phyloP scores from a whole-genome alignment of 2,797 vertebrate genomes.

The Helarctos malayanus region DNA sequence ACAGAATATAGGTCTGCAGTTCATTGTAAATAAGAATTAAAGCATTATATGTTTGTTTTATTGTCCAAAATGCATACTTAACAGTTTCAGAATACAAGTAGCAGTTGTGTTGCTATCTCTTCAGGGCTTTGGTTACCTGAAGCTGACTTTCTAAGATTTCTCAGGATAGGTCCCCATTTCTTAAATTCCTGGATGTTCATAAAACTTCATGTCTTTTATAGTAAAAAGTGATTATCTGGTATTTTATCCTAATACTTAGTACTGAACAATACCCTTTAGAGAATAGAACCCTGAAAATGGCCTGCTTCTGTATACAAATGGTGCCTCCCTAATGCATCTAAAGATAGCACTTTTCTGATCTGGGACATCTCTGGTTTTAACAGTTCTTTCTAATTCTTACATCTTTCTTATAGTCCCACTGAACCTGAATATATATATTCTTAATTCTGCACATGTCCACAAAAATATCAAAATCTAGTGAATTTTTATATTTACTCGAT shows the following conservation, averaged over 20 bases:
- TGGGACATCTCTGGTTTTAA: background rate
- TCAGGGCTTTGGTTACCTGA: background rate
- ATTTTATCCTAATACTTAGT: background rate
- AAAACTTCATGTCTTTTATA: constrained; percentile 12
- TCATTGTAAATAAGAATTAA: background rate
- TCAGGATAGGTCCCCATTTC: background rate
- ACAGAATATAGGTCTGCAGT: background rate
- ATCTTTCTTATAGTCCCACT: background rate
- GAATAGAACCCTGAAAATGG: background rate
- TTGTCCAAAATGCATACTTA: background rate
- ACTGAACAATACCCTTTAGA: background rate
- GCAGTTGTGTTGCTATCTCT: background rate
- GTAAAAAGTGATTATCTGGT: background rate
- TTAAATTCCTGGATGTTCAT: background rate
- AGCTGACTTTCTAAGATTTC: background rate
- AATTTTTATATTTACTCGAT: constrained; percentile 15
- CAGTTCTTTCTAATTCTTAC: background rate
- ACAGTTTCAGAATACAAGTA: background rate
- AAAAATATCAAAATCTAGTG: constrained; percentile 20
- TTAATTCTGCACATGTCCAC: constrained; percentile 2
- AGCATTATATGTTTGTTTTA: background rate
- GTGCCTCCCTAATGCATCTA: too few relatives aligned
- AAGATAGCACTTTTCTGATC: background rate
- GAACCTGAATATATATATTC: background rate
- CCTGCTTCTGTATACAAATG: background rate